Conservation (phyloP, 2,797 vertebrate species). For the Brachymystax lenok region DNA sequence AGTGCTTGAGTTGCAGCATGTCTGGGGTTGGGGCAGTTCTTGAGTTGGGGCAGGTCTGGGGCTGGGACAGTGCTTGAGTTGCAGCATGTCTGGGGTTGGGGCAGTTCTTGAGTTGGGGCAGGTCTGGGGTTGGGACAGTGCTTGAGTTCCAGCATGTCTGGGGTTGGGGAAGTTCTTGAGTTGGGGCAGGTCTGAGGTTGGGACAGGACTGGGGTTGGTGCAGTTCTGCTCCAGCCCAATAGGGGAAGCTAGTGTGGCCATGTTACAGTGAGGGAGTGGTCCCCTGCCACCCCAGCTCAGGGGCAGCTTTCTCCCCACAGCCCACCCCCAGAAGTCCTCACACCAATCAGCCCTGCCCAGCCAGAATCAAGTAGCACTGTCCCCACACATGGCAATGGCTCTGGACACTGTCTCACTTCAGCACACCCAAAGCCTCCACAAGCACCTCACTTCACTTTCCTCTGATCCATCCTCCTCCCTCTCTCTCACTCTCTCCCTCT, state of each 20-base stretch:
- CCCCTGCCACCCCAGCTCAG: conserved; percentile 29
- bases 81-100: too few species aligned
- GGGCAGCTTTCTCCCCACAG: conserved; percentile 59
- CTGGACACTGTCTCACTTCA: conserved; percentile 26
- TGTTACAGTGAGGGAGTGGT: conserved; percentile 35
- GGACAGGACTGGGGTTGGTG: background rate
- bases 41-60: background rate
- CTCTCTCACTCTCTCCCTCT: conserved; percentile 37
- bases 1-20: conserved; percentile 23
- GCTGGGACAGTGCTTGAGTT: background rate
- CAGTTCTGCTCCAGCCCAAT: conserved; percentile 14
- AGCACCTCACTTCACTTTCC: background rate
- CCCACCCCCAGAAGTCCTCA: conserved; percentile 57
- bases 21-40: too few species aligned
- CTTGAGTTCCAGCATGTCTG: background rate
- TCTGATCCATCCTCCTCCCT: background rate
- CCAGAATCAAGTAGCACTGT: conserved; percentile 67
- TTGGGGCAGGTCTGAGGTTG: background rate
- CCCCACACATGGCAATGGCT: conserved; percentile 51
- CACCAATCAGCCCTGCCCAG: conserved; percentile 65
- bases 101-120: background rate
- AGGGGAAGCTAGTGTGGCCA: conserved; percentile 28
- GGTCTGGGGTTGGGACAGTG: background rate
- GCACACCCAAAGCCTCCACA: conserved; percentile 5
- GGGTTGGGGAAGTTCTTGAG: too few species aligned